A percentile compares a stretch with the other conserved stretches of the same genome.
phyloP scores from a whole-genome alignment of 2,888 invertebrate species.

The Punctoribates punctum region DNA sequence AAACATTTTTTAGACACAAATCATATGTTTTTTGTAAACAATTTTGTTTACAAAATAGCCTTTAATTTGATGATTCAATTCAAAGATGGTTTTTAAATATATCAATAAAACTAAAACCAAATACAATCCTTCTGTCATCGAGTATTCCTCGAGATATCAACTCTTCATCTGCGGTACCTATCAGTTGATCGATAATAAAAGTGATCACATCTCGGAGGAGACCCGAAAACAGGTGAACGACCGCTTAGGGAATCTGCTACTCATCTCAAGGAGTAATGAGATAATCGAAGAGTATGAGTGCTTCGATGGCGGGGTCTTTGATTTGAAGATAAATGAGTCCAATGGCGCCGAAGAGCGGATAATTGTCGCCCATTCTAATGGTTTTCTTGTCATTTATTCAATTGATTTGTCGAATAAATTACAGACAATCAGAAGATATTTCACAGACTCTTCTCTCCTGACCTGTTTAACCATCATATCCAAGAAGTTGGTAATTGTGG shows the following conservation, averaged over 20 bases:
- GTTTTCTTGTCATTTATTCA: conserved; percentile 1
- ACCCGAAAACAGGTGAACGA: conserved; percentile 1
- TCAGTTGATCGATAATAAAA: conserved; percentile 18
- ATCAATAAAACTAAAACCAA: background rate
- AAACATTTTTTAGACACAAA: too few relatives aligned
- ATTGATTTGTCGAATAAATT: background rate
- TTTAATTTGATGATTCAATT: background rate
- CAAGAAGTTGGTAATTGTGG: background rate
- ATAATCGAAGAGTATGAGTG: conserved; percentile 12
- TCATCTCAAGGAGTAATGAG: conserved; percentile 20
- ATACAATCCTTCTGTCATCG: conserved; percentile 28
- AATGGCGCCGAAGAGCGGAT: background rate
- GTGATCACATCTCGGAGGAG: background rate
- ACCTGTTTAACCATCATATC: conserved; percentile 9
- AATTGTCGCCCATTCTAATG: conserved; percentile 36
- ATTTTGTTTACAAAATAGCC: too few relatives aligned
- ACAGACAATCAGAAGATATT: conserved; percentile 9
- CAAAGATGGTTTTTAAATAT: background rate
- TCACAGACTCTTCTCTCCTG: background rate
- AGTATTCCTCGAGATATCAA: background rate
- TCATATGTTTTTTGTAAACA: too few relatives aligned
- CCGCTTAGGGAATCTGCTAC: conserved; percentile 32
- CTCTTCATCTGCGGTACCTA: conserved; percentile 37
- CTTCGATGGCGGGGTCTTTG: conserved; percentile 36
- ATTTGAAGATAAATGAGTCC: background rate